A percentile compares a stretch with the other conserved stretches of the same genome.
Evolutionary conservation across 2,113 vertebrate species (phyloP).

Genomic region (Erythrocercus mccallii): DNA sequence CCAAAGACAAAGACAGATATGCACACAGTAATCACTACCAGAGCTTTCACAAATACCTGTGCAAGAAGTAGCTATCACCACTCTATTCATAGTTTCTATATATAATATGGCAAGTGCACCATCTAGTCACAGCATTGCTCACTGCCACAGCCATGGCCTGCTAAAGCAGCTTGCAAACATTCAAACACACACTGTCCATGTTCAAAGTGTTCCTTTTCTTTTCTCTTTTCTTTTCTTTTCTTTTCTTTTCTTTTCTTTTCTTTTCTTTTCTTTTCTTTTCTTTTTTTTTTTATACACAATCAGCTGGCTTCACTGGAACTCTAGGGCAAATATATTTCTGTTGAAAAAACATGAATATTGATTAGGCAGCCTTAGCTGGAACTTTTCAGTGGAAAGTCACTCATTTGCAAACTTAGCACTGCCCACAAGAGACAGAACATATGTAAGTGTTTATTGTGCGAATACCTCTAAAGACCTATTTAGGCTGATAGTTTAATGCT

Average conservation of each 20-base stretch:
- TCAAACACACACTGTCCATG: neutral
- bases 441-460: constrained; percentile 1
- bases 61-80: neutral
- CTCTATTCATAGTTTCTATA: neutral
- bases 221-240: too few species aligned
- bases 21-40: neutral
- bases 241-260: too few species aligned
- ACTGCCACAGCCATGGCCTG: neutral
- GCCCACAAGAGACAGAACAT: constrained; percentile 23
- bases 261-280: neutral
- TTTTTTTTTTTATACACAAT: neutral
- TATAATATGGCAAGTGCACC: constrained; percentile 42
- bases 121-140: constrained; percentile 10
- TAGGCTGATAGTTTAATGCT: constrained; percentile 24
- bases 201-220: neutral
- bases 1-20: neutral
- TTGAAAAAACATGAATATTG: neutral
- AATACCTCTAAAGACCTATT: constrained; percentile 44
- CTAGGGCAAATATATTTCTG: neutral
- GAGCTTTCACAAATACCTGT: neutral
- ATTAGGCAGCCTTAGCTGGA: constrained; percentile 13
- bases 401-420: constrained; percentile 26
- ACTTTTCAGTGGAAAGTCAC: constrained; percentile 4
- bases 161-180: neutral
- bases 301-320: neutral